Percentiles rank a stretch among this genome's conserved stretches.
Conservation (phyloP, 2,797 vertebrate genomes). For the Perodicticus potto region DNA sequence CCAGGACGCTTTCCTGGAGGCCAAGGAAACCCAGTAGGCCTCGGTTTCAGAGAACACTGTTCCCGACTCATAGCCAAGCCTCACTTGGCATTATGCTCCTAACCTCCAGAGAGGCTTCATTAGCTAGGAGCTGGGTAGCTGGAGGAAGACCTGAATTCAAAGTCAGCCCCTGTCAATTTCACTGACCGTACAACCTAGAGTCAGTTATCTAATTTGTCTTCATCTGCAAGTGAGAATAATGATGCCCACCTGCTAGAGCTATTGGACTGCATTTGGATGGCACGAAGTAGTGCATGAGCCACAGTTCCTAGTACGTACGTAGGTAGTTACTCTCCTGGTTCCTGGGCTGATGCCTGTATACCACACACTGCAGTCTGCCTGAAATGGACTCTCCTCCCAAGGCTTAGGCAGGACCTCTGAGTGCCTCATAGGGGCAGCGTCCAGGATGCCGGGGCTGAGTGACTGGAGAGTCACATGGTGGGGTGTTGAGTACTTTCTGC, state of each 20-base stretch:
- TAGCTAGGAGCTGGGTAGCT: not conserved
- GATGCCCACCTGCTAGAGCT: too few species aligned
- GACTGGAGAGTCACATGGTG: rapidly evolving
- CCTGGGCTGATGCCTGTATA: rapidly evolving
- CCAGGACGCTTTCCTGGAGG: not conserved
- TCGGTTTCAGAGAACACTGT: not conserved
- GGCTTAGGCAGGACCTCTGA: not conserved
- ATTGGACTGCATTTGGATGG: not conserved
- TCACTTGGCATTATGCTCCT: not conserved
- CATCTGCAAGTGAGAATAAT: not conserved
- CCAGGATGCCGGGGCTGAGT: not conserved
- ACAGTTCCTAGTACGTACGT: too few species aligned
- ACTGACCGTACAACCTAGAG: not conserved
- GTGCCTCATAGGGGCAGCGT: too few species aligned
- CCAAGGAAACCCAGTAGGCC: not conserved
- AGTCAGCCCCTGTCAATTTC: not conserved
- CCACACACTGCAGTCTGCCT: not conserved
- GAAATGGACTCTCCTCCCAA: not conserved
- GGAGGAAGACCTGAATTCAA: not conserved
- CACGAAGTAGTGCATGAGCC: not conserved
- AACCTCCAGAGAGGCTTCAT: not conserved
- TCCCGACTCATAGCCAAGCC: not conserved
- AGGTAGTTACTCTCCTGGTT: not conserved
- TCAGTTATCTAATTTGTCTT: not conserved
- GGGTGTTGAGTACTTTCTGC: not conserved